phyloP scores from a whole-genome alignment of 2,113 vertebrate species.

The Pituophis catenifer region DNA sequence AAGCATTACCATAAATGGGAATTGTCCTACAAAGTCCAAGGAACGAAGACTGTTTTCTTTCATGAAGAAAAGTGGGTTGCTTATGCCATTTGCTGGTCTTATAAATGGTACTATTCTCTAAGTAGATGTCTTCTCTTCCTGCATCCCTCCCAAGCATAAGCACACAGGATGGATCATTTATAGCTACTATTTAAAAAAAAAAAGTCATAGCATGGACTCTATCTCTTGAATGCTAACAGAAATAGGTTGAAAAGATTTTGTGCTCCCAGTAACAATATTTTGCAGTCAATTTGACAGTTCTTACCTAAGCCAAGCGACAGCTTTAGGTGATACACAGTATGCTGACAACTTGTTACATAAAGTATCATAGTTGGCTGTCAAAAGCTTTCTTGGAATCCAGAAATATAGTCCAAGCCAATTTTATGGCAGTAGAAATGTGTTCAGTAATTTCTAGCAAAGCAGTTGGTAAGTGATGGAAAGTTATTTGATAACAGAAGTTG shows the following conservation, averaged over 20 bases:
- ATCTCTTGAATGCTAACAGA: slow-evolving; percentile 51
- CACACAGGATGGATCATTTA: slow-evolving; percentile 41
- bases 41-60: not conserved
- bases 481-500: slow-evolving; percentile 61
- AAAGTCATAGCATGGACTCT: slow-evolving; percentile 47
- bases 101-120: slow-evolving; percentile 32
- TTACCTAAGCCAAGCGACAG: slow-evolving; percentile 64
- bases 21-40: not conserved
- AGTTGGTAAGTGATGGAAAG: slow-evolving; percentile 58
- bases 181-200: slow-evolving; percentile 41
- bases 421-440: slow-evolving; percentile 73
- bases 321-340: slow-evolving; percentile 64
- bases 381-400: slow-evolving; percentile 74
- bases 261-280: slow-evolving; percentile 56
- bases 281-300: slow-evolving; percentile 63
- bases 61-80: not conserved
- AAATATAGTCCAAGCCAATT: slow-evolving; percentile 70
- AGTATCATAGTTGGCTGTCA: slow-evolving; percentile 67
- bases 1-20: not conserved
- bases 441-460: slow-evolving; percentile 74
- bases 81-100: slow-evolving; percentile 1
- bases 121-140: slow-evolving; percentile 39
- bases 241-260: slow-evolving; percentile 55
- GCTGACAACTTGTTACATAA: slow-evolving; percentile 68
- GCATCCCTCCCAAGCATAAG: slow-evolving; percentile 33